Conservation (phyloP, 2,113 vertebrate genomes). For the Triplophysa siluroides region DNA sequence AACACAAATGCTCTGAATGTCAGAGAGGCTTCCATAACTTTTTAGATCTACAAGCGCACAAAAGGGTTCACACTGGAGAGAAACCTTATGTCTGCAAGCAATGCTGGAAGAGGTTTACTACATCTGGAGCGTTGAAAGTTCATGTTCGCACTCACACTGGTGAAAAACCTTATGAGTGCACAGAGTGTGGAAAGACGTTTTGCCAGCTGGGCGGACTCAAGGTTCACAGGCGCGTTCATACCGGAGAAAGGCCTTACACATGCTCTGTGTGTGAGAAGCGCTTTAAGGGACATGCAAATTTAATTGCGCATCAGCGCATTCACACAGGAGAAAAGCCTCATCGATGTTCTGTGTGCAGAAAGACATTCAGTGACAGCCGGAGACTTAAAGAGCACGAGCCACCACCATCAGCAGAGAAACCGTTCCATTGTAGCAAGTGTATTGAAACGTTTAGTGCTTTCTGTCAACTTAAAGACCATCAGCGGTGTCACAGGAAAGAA, state of each 20-base stretch:
- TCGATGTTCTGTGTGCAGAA: constrained; percentile 6
- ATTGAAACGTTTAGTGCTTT: background rate
- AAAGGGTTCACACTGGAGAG: background rate
- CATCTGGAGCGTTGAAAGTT: constrained; percentile 4
- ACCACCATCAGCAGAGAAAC: constrained; percentile 1
- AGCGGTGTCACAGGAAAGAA: background rate
- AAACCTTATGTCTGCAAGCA: constrained; percentile 5
- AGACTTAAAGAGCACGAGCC: constrained; percentile 27
- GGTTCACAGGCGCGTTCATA: constrained; percentile 17
- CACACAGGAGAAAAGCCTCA: constrained; percentile 17
- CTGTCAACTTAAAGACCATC: constrained; percentile 19
- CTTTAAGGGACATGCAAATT: constrained; percentile 27
- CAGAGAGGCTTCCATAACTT: background rate
- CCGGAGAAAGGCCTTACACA: constrained; percentile 8
- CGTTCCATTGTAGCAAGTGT: background rate
- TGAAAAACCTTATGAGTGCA: constrained; percentile 32
- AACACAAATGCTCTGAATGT: constrained; percentile 7
- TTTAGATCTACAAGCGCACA: constrained; percentile 4
- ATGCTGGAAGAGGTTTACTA: constrained; percentile 14
- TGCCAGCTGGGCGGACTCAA: constrained; percentile 26
- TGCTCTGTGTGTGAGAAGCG: constrained; percentile 1
- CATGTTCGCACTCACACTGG: constrained; percentile 17
- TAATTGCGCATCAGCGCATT: background rate
- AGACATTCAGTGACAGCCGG: background rate
- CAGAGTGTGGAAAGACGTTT: constrained; percentile 21